Percentiles rank a stretch among this genome's conserved stretches.
phyloP scores from a whole-genome alignment of 2,888 invertebrate species.

The Ormyrus rosae region DNA sequence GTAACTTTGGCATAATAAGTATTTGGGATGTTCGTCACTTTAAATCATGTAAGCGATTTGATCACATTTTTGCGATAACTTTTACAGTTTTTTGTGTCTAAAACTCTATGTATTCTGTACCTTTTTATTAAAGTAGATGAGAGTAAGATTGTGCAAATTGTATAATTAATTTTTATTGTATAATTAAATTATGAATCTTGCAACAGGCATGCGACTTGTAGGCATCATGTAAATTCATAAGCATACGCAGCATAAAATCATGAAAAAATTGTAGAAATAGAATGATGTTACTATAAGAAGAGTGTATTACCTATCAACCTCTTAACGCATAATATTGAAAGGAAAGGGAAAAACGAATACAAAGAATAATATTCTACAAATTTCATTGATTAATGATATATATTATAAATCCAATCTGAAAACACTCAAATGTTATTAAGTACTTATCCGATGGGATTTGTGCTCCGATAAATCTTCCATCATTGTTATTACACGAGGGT shows the following conservation, averaged over 20 bases:
- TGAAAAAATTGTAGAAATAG: constrained; percentile 34
- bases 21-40: constrained; percentile 25
- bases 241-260: constrained; percentile 19
- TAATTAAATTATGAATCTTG: neutral
- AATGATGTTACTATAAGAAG: constrained; percentile 28
- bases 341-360: constrained; percentile 56
- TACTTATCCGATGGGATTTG: constrained; percentile 63
- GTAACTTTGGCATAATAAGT: constrained; percentile 45
- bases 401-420: constrained; percentile 40
- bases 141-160: constrained; percentile 25
- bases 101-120: neutral
- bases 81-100: constrained; percentile 27
- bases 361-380: constrained; percentile 57
- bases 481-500: constrained; percentile 64
- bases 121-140: constrained; percentile 17
- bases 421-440: constrained; percentile 59
- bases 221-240: constrained; percentile 38
- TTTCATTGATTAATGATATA: constrained; percentile 47
- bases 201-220: constrained; percentile 31
- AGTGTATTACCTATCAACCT: constrained; percentile 35
- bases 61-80: constrained; percentile 1
- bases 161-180: constrained; percentile 19
- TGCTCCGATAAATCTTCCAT: constrained; percentile 62
- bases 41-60: constrained; percentile 14
- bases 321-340: constrained; percentile 43